Base-by-base conservation (phyloP, 1,140 invertebrate species). In the Drosophila orena region DNA sequence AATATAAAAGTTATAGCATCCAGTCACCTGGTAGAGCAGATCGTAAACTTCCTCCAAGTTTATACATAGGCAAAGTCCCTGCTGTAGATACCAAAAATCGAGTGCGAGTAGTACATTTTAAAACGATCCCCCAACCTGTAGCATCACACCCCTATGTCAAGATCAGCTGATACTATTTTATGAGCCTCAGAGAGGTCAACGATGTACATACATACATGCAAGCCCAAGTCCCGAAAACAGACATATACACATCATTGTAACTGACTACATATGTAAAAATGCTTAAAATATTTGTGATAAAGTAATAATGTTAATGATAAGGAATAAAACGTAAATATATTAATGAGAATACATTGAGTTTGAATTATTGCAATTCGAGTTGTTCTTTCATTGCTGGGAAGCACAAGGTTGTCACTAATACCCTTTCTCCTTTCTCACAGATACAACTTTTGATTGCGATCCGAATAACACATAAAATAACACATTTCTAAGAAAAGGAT, bases 241-340 rank as follows among this genome's bases (percentile, higher is more conserved):
- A 38, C 37, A 44, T 4, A 86, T 72, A 81, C 75, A 89, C 79
- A 83, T 74, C 75, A 89, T 89, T 89, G 84, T 89, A 89, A 84
- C 77, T 89, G 83, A 89, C 79, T 89, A 70, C 66, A 70, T 70
- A 89, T 89, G 84, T 89, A 89, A 89, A 89, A 89, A 89, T 89
- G 84, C 84, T 89, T 89, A 89, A 89, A 89, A 89, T 89, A 89
- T 89, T 89, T 89, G 84, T 89, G 84, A 89, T 89, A 89, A 89
- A 89, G 84, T 89, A 88, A 89, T 89, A 88, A 77, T 89, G 79
- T 88, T 89, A 88, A 79, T 83, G 24, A 72, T 89, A 88, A 88
- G 79, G 66, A 88, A 88, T 86, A 89, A 86, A 88, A 71, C 52
- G 65, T 77, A 77, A 84, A 85, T 52, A 69, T 81, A 83, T 81